Conservation (phyloP, 2,888 invertebrate species). For the Tipula vernalis region DNA sequence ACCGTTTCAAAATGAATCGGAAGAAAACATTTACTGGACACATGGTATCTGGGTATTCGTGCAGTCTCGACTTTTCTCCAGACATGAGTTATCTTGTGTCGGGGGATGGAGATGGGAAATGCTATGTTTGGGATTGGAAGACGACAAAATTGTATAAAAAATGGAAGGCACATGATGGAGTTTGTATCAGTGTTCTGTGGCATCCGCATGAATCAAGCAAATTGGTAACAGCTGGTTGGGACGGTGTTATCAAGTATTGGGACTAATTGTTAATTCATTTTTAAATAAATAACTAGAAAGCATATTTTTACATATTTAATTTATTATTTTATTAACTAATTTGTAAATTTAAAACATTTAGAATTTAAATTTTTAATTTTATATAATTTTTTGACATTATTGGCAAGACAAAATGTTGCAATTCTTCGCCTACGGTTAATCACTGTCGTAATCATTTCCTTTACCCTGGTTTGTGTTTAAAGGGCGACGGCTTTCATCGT, state of each 20-base stretch:
- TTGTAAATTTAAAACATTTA: neutral
- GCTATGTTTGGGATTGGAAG: slow-evolving; percentile 99
- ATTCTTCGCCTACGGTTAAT: slow-evolving; percentile 34
- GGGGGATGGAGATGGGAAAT: slow-evolving; percentile 97
- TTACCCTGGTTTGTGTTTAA: slow-evolving; percentile 51
- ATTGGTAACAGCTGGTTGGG: slow-evolving; percentile 98
- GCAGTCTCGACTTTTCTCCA: slow-evolving; percentile 91
- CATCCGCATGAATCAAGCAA: slow-evolving; percentile 98
- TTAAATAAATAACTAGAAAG: neutral
- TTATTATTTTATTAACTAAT: neutral
- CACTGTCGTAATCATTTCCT: slow-evolving; percentile 54
- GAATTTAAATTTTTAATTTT: neutral
- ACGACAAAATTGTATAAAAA: slow-evolving; percentile 95
- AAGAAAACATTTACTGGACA: slow-evolving; percentile 97
- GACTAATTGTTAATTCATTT: slow-evolving; percentile 46
- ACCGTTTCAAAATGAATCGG: slow-evolving; percentile 93
- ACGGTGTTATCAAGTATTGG: slow-evolving; percentile 97
- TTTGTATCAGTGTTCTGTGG: slow-evolving; percentile 91
- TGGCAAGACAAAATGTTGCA: neutral
- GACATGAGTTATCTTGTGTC: slow-evolving; percentile 98
- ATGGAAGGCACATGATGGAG: slow-evolving; percentile 98
- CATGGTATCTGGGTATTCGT: slow-evolving; percentile 99
- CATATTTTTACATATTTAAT: neutral
- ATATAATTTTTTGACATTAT: neutral
- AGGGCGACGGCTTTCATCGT: slow-evolving; percentile 74